Evolutionary conservation across 2,113 vertebrate species (phyloP).

Genomic region (Orthochromis indermauri): DNA sequence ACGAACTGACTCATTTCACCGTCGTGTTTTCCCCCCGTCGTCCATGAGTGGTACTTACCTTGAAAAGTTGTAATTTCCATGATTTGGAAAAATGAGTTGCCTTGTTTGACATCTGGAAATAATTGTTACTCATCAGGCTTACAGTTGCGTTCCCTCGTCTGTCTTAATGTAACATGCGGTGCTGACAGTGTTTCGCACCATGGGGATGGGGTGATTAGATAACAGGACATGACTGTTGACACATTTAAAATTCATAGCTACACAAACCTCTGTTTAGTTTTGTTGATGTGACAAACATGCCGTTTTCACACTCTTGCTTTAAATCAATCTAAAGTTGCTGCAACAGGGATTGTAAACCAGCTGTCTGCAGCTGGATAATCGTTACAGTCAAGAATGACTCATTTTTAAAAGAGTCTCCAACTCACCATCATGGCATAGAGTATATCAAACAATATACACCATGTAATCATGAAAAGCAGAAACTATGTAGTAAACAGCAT

Average conservation of each 20-base stretch:
- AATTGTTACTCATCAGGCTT: conserved; percentile 14
- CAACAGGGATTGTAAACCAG: neutral
- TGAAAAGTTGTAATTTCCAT: conserved; percentile 59
- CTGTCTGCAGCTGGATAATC: neutral
- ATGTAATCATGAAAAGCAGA: neutral
- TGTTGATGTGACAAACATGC: neutral
- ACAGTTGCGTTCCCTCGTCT: neutral
- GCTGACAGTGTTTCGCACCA: neutral
- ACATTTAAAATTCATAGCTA: neutral
- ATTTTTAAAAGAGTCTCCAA: neutral
- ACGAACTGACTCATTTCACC: conserved; percentile 40
- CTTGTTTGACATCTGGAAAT: conserved; percentile 44
- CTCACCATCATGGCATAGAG: neutral
- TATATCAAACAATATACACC: neutral
- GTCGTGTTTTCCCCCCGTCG: conserved; percentile 48
- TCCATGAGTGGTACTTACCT: conserved; percentile 46
- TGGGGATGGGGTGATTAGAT: neutral
- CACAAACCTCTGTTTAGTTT: neutral
- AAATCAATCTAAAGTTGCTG: neutral
- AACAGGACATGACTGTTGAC: neutral
- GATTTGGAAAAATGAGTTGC: conserved; percentile 41
- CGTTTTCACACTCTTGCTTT: neutral
- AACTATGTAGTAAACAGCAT: neutral
- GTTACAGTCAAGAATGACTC: neutral
- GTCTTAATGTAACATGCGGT: neutral